Evolutionary conservation across 2,888 invertebrate genomes (phyloP).

Genomic region (Dysmachus trigonus): DNA sequence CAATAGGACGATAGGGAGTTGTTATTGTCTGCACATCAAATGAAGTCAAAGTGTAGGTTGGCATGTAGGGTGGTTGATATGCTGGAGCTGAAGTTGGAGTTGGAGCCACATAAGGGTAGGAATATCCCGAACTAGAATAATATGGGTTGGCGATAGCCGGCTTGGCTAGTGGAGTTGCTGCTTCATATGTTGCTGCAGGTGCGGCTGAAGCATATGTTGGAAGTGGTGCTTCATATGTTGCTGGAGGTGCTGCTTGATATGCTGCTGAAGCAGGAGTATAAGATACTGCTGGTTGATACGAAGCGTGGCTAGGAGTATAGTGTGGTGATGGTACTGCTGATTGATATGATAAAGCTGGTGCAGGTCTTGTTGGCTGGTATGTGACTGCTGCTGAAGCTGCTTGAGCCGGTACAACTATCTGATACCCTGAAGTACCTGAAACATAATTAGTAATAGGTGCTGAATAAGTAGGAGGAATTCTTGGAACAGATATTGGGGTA

Average conservation of each 20-base stretch:
- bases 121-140: background rate
- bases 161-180: background rate
- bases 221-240: background rate
- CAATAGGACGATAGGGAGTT: background rate
- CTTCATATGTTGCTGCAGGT: background rate
- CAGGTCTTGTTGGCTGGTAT: background rate
- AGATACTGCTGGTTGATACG: background rate
- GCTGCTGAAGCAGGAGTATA: background rate
- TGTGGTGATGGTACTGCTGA: background rate
- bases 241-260: background rate
- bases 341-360: background rate
- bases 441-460: background rate
- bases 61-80: background rate
- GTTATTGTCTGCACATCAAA: conserved; percentile 18
- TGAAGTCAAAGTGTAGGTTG: conserved; percentile 18
- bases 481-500: background rate
- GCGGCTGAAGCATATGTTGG: background rate
- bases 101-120: background rate
- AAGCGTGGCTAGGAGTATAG: background rate
- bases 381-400: background rate
- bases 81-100: background rate
- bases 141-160: background rate
- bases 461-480: background rate
- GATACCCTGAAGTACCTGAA: background rate
- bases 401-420: background rate